phyloP scores from a whole-genome alignment of 2,888 invertebrate species.

The Trypoxylon attenuatum region DNA sequence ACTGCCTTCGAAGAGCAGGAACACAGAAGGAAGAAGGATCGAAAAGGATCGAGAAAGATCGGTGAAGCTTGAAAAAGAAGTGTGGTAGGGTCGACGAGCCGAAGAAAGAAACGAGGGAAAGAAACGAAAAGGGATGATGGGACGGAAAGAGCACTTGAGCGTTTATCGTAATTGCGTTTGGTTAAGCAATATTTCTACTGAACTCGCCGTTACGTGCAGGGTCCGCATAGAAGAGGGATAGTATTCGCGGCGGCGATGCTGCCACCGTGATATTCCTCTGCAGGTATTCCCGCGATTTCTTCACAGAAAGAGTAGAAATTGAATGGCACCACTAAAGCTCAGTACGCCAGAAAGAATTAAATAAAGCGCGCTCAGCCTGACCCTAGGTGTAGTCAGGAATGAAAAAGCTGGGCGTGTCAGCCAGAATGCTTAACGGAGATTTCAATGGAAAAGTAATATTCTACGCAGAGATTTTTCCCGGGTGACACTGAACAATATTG shows the following conservation, averaged over 20 bases:
- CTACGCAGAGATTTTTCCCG: slow-evolving; percentile 28
- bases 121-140: background rate
- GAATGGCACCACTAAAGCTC: slow-evolving; percentile 49
- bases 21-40: background rate
- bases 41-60: background rate
- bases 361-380: slow-evolving; percentile 44
- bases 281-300: slow-evolving; percentile 46
- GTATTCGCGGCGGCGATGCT: background rate
- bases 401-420: slow-evolving; percentile 34
- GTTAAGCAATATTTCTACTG: slow-evolving; percentile 32
- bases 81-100: background rate
- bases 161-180: slow-evolving; percentile 37
- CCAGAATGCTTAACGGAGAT: slow-evolving; percentile 54
- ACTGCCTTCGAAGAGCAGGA: background rate
- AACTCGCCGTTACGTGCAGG: slow-evolving; percentile 13
- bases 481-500: slow-evolving; percentile 38
- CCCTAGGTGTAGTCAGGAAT: slow-evolving; percentile 13
- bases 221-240: background rate
- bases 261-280: slow-evolving; percentile 37
- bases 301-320: slow-evolving; percentile 47
- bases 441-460: slow-evolving; percentile 54
- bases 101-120: background rate
- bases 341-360: slow-evolving; percentile 40
- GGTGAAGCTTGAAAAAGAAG: background rate
- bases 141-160: slow-evolving; percentile 6